Evolutionary conservation across 1,140 invertebrate genomes (phyloP), one percentile per base, ranked within the genome.

Genomic region (Nomia melanderi): DNA sequence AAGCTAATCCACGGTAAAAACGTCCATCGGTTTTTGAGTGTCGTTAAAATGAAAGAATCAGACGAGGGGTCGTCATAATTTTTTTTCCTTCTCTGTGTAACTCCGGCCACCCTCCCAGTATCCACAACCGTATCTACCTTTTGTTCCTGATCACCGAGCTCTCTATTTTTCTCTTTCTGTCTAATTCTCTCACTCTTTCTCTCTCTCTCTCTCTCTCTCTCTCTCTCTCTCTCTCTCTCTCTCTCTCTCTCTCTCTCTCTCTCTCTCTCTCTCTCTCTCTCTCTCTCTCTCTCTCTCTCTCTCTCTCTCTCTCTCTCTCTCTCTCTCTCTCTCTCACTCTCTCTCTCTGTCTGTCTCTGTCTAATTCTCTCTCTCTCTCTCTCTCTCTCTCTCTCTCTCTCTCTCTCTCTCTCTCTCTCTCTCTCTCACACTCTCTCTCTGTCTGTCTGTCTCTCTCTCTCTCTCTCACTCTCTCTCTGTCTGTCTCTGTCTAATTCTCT

Each of bases 1-100:
- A 57, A 25, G 65, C 47, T 50, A 39, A 62, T 41, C 23, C 79
- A 82, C 81, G 75, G 71, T 81, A 67, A 73, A 64, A 92, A 93
- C 93, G 93, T 93, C 92, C 93, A 93, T 90, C 90, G 92, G 93
- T 93, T 93, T 94, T 93, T 93, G 93, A 93, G 91, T 93, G 93
- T 93, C 92, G 92, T 93, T 93, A 90, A 90, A 86, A 83, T 76
- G 81, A 81, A 88, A 80, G 69, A 79, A 86, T 79, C 79, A 80
- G 81, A 85, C 83, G 84, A 90, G 84, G 87, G 85, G 85, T 91
- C 88, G 87, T 90, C 86, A 88, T 85, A 85, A 82, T 88, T 90
- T 88, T 89, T 88, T 87, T 79, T 69, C 66, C 75, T 71, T 70
- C 75, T 77, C 66, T 77, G 82, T 82, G 64, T 69, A 57, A 76